A percentile compares a stretch with the other conserved stretches of the same genome.
Evolutionary conservation across 37 sponge, comb jelly and placozoan species (phyloP).

Genomic region (Cliona cf. orientalis): DNA sequence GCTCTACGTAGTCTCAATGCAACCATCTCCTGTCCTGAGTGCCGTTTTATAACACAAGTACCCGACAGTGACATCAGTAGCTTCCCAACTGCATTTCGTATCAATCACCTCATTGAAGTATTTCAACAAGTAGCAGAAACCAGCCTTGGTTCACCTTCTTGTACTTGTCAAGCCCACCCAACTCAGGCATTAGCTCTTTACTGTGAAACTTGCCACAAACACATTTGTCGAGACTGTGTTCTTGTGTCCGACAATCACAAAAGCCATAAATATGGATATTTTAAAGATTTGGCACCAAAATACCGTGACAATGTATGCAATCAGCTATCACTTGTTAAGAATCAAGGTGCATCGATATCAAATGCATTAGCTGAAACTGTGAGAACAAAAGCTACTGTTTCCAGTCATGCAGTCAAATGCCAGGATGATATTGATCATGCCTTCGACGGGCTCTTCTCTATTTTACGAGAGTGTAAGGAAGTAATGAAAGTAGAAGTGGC

Average conservation of each 20-base stretch:
- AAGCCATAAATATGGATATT: constrained; percentile 1
- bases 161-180: not conserved
- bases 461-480: not conserved
- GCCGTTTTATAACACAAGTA: not conserved
- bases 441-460: not conserved
- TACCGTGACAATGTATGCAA: not conserved
- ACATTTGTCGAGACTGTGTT: constrained; percentile 28
- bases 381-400: not conserved
- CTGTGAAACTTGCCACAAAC: constrained; percentile 20
- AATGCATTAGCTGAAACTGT: not conserved
- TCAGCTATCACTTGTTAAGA: not conserved
- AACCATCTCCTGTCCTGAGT: constrained; percentile 14
- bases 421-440: not conserved
- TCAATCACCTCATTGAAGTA: constrained; percentile 11
- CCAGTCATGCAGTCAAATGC: not conserved
- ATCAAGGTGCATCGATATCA: not conserved
- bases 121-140: not conserved
- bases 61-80: not conserved
- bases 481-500: not conserved
- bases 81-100: constrained; percentile 4
- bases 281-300: constrained; percentile 5
- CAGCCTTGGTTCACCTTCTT: not conserved
- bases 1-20: not conserved
- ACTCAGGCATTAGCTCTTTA: constrained; percentile 15
- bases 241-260: constrained; percentile 1